phyloP scores from a whole-genome alignment of 2,888 invertebrate species.

The Drosophila prolongata region DNA sequence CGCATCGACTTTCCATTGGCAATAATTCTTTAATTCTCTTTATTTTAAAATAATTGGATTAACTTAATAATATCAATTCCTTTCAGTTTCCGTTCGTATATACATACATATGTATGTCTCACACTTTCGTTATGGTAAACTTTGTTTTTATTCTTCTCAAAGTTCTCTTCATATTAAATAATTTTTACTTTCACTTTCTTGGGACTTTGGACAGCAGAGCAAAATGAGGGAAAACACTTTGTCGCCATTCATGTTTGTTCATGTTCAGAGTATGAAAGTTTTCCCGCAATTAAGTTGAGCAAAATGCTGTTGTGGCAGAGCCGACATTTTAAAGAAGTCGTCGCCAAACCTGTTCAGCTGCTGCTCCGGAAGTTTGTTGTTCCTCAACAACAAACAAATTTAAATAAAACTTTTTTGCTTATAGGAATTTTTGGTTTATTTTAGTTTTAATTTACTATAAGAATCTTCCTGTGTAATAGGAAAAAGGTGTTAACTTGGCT shows the following conservation, averaged over 20 bases:
- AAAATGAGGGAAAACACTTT: constrained; percentile 47
- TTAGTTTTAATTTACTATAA: too few relatives aligned
- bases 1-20: too few relatives aligned
- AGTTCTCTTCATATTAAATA: constrained; percentile 51
- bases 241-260: constrained; percentile 40
- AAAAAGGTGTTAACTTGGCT: not conserved
- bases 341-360: constrained; percentile 20
- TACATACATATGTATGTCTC: too few relatives aligned
- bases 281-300: constrained; percentile 49
- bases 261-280: constrained; percentile 35
- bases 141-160: constrained; percentile 34
- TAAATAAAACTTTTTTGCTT: constrained; percentile 27
- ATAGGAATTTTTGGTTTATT: constrained; percentile 4
- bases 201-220: not conserved
- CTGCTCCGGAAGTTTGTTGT: constrained; percentile 21
- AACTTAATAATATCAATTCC: too few relatives aligned
- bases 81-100: not conserved
- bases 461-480: not conserved
- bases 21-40: too few relatives aligned
- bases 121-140: constrained; percentile 11
- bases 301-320: constrained; percentile 19
- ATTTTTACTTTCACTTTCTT: constrained; percentile 44
- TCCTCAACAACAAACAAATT: constrained; percentile 4
- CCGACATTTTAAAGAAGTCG: constrained; percentile 22
- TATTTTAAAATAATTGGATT: too few relatives aligned